Evolutionary conservation across 2,888 invertebrate species (phyloP), one percentile per base, ranked within the genome.

Genomic region (Conomelus anceps): DNA sequence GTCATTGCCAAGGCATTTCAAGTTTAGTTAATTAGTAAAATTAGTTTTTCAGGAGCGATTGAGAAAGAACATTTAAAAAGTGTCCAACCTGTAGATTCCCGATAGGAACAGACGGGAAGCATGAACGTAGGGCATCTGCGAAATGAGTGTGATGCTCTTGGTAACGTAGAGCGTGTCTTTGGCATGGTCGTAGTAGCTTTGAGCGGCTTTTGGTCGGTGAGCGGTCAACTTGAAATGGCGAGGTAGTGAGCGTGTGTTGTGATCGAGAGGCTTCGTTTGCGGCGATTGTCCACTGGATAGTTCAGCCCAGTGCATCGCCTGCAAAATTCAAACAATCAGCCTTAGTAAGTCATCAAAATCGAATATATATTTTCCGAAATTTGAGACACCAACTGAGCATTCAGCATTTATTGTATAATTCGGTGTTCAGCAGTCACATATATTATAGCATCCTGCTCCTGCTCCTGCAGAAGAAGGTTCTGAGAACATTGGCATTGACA

Each of bases 131-230:
- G 99, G 98, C 92, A 97, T 96, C 93, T 98, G 98, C 93, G 98
- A 97, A 92, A 99, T 96, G 91, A 99, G 95, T 91, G 97, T 97
- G 93, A 99, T 97, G 94, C 98, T 97, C 95, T 99, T 99, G 92
- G 98, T 97, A 92, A 99, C 99, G 94, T 96, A 98, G 91, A 99
- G 95, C 94, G 97, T 97, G 94, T 99, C 99, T 95, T 98, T 98
- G 93, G 96, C 95, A 92, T 97, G 96, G 94, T 99, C 98, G 94
- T 98, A 99, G 93, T 98, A 98, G 92, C 96, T 97, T 92, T 97
- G 95, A 90, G 97, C 97, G 11, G 97, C 96, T 90, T 96, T 95
- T 22, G 96, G 95, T 90, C 95, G 95, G 92, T 96, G 96, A 7
- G 96, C 96, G 41, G 96, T 95, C 90, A 98, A 94, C 94, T 98